A percentile compares a stretch with the other conserved stretches of the same genome.
Evolutionary conservation across 2,888 invertebrate species (phyloP).

Genomic region (Pandemis heparana): DNA sequence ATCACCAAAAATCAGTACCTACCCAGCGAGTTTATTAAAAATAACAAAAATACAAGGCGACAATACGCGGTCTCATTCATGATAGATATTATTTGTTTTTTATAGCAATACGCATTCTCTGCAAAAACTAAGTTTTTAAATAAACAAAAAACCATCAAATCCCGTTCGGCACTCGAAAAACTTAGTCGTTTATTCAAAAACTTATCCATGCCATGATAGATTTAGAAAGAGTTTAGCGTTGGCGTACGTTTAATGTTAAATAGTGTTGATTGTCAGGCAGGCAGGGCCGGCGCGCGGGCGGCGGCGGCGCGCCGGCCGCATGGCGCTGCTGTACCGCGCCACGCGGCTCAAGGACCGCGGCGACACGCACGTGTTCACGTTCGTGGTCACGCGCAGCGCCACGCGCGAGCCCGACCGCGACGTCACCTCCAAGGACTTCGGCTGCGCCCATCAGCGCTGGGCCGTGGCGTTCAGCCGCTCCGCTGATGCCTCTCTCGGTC

Average conservation of each 20-base stretch:
- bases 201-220: background rate
- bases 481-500: conserved; percentile 88
- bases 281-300: conserved; percentile 68
- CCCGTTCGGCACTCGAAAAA: no score
- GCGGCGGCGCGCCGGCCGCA: conserved; percentile 84
- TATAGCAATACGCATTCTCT: background rate
- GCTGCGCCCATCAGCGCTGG: conserved; percentile 93
- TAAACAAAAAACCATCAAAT: no score
- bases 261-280: conserved; percentile 47
- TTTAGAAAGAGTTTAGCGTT: background rate
- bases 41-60: no score
- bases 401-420: conserved; percentile 92
- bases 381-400: conserved; percentile 92
- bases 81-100: no score
- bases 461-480: conserved; percentile 91
- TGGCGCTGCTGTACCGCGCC: conserved; percentile 93
- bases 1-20: no score
- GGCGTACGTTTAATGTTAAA: conserved; percentile 26
- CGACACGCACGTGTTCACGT: conserved; percentile 94
- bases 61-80: no score
- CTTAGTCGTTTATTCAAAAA: background rate
- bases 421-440: conserved; percentile 93
- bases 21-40: no score
- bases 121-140: no score
- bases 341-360: conserved; percentile 93